A percentile compares a stretch with the other conserved stretches of the same genome.
Evolutionary conservation across 2,888 invertebrate genomes (phyloP).

Genomic region (Archaeoteleia sp.): DNA sequence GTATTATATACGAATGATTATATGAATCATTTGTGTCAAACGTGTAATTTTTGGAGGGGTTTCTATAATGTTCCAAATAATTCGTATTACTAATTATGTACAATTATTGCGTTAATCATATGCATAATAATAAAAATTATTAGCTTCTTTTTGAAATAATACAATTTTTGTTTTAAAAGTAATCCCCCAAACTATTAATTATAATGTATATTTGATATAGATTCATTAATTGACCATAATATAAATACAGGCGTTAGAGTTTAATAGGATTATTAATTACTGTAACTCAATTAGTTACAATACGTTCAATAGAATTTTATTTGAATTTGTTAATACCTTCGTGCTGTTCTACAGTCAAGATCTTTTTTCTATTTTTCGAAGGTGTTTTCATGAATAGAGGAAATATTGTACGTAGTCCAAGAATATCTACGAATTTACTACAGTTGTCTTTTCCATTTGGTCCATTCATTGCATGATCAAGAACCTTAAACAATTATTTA

Average conservation of each 20-base stretch:
- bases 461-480: slow-evolving; percentile 98
- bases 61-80: no score
- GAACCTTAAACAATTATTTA: slow-evolving; percentile 72
- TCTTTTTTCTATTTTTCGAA: slow-evolving; percentile 85
- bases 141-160: no score
- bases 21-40: no score
- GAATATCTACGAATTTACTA: slow-evolving; percentile 97
- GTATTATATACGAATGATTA: no score
- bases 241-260: no score
- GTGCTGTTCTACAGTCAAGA: slow-evolving; percentile 90
- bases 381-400: slow-evolving; percentile 99
- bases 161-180: neutral
- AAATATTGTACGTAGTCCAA: slow-evolving; percentile 96
- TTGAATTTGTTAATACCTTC: no score
- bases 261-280: no score
- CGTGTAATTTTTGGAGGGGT: no score
- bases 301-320: no score
- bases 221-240: slow-evolving; percentile 13
- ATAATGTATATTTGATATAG: neutral
- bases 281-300: no score
- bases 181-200: slow-evolving; percentile 1
- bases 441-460: slow-evolving; percentile 96
- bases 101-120: slow-evolving; percentile 1
- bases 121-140: slow-evolving; percentile 1
- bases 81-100: no score